phyloP scores from a whole-genome alignment of 2,113 vertebrate species.

The Trachemys scripta region DNA sequence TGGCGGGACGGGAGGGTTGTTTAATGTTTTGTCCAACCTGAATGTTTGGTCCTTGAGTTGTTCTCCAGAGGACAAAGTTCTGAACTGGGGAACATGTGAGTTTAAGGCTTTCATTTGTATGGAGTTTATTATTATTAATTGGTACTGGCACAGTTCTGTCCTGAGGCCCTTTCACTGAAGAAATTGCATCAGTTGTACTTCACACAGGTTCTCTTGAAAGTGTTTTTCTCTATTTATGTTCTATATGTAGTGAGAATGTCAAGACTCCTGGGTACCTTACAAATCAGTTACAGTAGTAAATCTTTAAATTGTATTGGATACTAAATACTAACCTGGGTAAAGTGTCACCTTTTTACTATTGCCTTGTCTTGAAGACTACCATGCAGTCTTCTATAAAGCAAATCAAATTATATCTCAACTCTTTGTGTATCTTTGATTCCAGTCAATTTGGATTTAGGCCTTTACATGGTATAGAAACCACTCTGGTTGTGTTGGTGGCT shows the following conservation, averaged over 20 bases:
- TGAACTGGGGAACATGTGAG: neutral
- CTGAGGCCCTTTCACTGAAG: neutral
- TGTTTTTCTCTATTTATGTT: rapidly evolving
- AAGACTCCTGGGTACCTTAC: neutral
- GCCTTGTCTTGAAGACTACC: neutral
- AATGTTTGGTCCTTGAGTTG: neutral
- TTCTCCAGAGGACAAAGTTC: neutral
- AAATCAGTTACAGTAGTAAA: neutral
- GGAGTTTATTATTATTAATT: neutral
- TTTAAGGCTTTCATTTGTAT: neutral
- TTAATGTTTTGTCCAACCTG: neutral
- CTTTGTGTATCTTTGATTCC: neutral
- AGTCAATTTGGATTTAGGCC: neutral
- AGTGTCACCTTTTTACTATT: neutral
- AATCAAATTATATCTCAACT: neutral
- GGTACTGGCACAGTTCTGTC: neutral
- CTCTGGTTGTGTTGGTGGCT: neutral
- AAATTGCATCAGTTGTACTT: neutral
- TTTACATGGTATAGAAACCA: neutral
- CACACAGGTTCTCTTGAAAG: neutral
- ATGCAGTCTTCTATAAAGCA: neutral
- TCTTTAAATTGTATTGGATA: neutral
- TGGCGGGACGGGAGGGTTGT: too few relatives aligned
- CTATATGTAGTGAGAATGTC: neutral
- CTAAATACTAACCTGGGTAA: neutral